Base-by-base conservation (phyloP, 2,888 invertebrate genomes). In the Sthenelais limicola region DNA sequence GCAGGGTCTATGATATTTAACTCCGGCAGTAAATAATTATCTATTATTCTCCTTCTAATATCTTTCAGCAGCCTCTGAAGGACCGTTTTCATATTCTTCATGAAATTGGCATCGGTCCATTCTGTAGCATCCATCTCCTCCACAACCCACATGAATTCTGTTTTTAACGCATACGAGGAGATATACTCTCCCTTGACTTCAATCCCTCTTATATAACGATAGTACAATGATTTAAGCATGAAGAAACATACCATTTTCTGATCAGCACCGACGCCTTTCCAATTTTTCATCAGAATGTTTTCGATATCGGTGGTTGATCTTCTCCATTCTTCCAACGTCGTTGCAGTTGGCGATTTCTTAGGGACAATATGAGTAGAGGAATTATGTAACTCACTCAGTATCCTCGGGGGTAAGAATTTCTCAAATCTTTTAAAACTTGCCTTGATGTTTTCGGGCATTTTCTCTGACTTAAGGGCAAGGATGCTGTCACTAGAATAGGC, bases 331-430 rank as follows among this genome's bases (percentile, higher is more conserved):
- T 26, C 32, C 3, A 15, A 28, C 5, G 21, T 32, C 5, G 4
- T 54, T 21, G 26, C 28, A 3, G 54, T 26, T 5, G 54, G 26
- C 12, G 54, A 54, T n/a, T 54, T 54, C 28, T 54, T 54, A 5
- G 54, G 30, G 30, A 54, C 54, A 12, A 54, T 28, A n/a, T 54
- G 54, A n/a, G n/a, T n/a, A n/a, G n/a, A n/a, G n/a, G n/a, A n/a
- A n/a, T n/a, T n/a, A n/a, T n/a, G n/a, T n/a, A n/a, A n/a, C n/a
- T n/a, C n/a, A n/a, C n/a, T n/a, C n/a, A n/a, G n/a, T n/a, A n/a
- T n/a, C n/a, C n/a, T n/a, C n/a, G n/a, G n/a, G n/a, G n/a, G n/a
- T n/a, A n/a, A n/a, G n/a, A n/a, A n/a, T n/a, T n/a, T n/a, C n/a
- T n/a, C n/a, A n/a, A n/a, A n/a, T n/a, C n/a, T n/a, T n/a, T n/a